These are phyloP conservation scores for Agonopterix subpropinquella DNA, from an alignment of 2,888 invertebrate species.

Conservation along the genomic window DNA sequence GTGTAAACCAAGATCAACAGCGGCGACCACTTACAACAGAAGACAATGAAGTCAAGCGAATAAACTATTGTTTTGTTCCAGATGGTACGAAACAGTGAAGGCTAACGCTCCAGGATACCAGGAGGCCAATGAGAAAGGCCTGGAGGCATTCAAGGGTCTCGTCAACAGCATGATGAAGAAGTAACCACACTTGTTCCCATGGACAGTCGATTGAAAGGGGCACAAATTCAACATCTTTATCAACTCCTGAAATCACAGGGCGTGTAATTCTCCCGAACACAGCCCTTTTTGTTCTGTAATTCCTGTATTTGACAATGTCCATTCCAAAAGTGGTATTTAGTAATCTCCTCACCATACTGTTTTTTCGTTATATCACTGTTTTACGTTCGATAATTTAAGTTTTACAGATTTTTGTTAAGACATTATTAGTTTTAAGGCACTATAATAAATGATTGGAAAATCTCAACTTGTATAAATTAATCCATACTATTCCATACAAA, in stretches of 20 bases:
- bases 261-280: neutral
- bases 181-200: slow-evolving; percentile 25
- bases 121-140: slow-evolving; percentile 74
- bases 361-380: slow-evolving; percentile 16
- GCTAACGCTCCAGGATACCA: slow-evolving; percentile 63
- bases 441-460: slow-evolving; percentile 27
- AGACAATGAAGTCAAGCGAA: no score
- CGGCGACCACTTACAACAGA: no score
- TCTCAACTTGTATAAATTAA: neutral
- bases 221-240: neutral
- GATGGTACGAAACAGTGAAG: slow-evolving; percentile 65
- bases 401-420: slow-evolving; percentile 11
- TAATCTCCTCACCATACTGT: neutral
- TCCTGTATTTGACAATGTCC: neutral
- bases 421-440: slow-evolving; percentile 45
- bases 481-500: no score
- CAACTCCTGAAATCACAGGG: no score
- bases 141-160: slow-evolving; percentile 70
- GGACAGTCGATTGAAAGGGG: neutral
- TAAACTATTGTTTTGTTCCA: slow-evolving; percentile 15
- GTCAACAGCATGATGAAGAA: slow-evolving; percentile 64
- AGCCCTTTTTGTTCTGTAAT: neutral
- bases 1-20: no score
- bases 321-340: neutral
- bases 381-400: slow-evolving; percentile 22